Conservation (phyloP, 2,797 vertebrate species). For the Poeciliopsis infans region DNA sequence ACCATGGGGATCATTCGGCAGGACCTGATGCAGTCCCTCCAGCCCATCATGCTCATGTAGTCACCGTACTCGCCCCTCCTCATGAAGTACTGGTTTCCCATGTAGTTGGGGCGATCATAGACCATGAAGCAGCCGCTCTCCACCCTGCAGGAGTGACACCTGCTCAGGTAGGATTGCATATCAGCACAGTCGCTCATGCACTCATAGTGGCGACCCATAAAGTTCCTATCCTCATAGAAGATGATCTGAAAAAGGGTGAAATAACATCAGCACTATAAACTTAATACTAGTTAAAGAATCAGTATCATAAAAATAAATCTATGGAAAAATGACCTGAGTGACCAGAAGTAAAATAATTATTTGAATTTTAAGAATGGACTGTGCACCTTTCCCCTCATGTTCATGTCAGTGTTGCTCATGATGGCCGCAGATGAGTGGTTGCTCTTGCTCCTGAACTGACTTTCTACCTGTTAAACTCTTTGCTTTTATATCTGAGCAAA, state of each 20-base stretch:
- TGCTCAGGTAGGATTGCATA: slow-evolving; percentile 63
- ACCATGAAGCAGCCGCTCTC: slow-evolving; percentile 73
- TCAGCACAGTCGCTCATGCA: slow-evolving; percentile 73
- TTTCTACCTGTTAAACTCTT: slow-evolving; percentile 65
- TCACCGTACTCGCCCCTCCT: slow-evolving; percentile 45
- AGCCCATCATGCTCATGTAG: slow-evolving; percentile 4
- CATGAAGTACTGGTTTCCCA: slow-evolving; percentile 67
- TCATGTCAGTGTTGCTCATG: slow-evolving; percentile 69
- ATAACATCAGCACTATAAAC: not conserved
- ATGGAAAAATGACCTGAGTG: not conserved
- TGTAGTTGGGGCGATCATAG: slow-evolving; percentile 71
- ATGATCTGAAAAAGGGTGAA: not conserved
- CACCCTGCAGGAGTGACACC: slow-evolving; percentile 71
- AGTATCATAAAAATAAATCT: not conserved
- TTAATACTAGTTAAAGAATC: not conserved
- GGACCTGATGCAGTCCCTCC: not conserved
- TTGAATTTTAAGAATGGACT: not conserved
- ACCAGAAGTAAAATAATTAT: not conserved
- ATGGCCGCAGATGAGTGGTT: slow-evolving; percentile 45
- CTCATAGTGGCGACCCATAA: slow-evolving; percentile 5
- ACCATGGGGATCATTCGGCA: slow-evolving; percentile 1
- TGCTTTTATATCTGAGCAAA: slow-evolving; percentile 74
- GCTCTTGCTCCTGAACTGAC: slow-evolving; percentile 49
- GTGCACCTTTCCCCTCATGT: slow-evolving; percentile 70
- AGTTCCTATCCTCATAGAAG: slow-evolving; percentile 4